These are phyloP conservation scores for Eristalis tenax DNA, from an alignment of 2,888 invertebrate species.

Conservation along the genomic window DNA sequence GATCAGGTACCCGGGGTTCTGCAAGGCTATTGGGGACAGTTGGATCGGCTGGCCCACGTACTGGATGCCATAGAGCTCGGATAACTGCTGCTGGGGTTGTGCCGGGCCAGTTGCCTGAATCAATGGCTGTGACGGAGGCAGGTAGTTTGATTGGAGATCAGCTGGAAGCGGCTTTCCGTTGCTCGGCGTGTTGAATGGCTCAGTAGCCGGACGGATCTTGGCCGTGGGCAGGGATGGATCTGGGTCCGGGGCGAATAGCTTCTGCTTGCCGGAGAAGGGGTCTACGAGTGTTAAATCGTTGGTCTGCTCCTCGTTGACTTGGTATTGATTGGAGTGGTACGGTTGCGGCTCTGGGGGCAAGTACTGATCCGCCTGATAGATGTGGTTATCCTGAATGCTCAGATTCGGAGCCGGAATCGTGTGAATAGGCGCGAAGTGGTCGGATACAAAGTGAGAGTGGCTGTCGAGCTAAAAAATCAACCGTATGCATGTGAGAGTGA, in stretches of 20 bases:
- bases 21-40: constrained; percentile 77
- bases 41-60: constrained; percentile 80
- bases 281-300: constrained; percentile 80
- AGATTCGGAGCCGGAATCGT: constrained; percentile 93
- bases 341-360: constrained; percentile 75
- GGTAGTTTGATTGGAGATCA: constrained; percentile 78
- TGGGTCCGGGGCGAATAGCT: constrained; percentile 82
- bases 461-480: constrained; percentile 76
- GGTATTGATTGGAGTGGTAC: constrained; percentile 80
- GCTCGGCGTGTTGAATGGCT: constrained; percentile 81
- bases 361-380: constrained; percentile 76
- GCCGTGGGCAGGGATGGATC: constrained; percentile 81
- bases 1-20: constrained; percentile 80
- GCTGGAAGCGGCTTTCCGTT: constrained; percentile 80
- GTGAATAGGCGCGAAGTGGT: constrained; percentile 93
- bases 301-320: constrained; percentile 83
- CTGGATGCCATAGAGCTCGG: constrained; percentile 82
- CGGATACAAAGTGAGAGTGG: constrained; percentile 86
- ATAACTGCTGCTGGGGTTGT: constrained; percentile 81
- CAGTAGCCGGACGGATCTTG: constrained; percentile 80
- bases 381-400: constrained; percentile 77
- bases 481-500: not conserved
- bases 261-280: constrained; percentile 80
- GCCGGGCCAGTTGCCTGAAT: constrained; percentile 78
- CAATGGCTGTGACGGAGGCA: constrained; percentile 77